Base-by-base conservation (phyloP, 2,113 vertebrate genomes). In the Cephalopterus ornatus region DNA sequence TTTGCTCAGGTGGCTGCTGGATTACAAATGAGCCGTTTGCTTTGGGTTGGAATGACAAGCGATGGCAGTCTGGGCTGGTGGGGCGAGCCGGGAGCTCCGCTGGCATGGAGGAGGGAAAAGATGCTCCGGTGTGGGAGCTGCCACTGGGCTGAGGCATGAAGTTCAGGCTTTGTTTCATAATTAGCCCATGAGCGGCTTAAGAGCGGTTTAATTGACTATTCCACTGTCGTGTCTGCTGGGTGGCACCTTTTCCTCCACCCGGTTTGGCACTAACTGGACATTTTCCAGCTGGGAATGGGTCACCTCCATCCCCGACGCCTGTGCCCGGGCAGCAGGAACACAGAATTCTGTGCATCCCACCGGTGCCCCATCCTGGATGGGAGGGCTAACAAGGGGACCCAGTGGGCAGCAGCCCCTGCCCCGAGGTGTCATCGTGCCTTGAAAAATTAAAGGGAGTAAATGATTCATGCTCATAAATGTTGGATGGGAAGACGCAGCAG, bases 11-110 rank as follows among this genome's bases (percentile, higher is more conserved):
- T 98, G 98, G 98, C 98, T 98, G 97, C 96, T 97, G 98, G 98
- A 98, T 99, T 98, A 98, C 98, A 98, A 97, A 98, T 98, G 98
- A 98, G 98, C 93, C 96, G 97, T 98, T 98, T 61, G 96, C 97
- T 97, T 98, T 91, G 97, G 98, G 97, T 98, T 97, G 98, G 98
- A 99, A 97, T 98, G 99, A 98, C 98, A 98, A 98, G 98, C 98
- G 92, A 97, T 98, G 98, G 98, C 98, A 97, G 98, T 97, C 96
- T 91, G 65, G 98, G 97, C 97, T 97, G 97, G 96, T 2, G 13
- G 94, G 97, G 98, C 71, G 95, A 67, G 94, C 91, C 46, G 55
- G 92, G 91, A 78, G 81, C 81, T 77, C 73, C 52, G 23, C 71
- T 12, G 41, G 71, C 71, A 20, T 2, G 1, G 37, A 49, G 32